Evolutionary conservation across 2,113 vertebrate species (phyloP), one percentile per base, ranked within the genome.

Genomic region (Clupea harengus): DNA sequence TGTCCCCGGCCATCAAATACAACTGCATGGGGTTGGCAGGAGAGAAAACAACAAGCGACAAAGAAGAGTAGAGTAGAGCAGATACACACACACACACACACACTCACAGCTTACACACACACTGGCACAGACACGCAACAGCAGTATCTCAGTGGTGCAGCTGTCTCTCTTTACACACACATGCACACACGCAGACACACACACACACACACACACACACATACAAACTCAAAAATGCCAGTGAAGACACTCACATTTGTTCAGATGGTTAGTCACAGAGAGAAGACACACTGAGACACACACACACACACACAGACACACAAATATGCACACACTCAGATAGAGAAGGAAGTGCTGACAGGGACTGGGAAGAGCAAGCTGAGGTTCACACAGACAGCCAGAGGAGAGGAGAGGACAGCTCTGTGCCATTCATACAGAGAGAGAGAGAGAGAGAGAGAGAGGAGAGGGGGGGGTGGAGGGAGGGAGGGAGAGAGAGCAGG

Each of bases 1-100:
- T 97, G 95, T 97, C 97, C 94, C 94, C 93, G 93, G 97, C 96
- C 93, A 96, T 97, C 96, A 97, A 97, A 97, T 97, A 98, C 95
- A 97, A 96, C 98, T 98, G 96, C 93, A 95, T 95, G 95, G 96
- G 72, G 89, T 91, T 92, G 89, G 95, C 95, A 89, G 93, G 94
- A 93, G 94, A 96, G 92, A 95, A 92, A 88, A 93, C 45, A 84
- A 93, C 86, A 67, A 67, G 39, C 39, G 1, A 32, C 72, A 94
- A 96, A 95, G 94, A 96, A 93, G 93, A 93, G 22, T 92, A 90
- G 91, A 89, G 87, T 90, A 94, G 92, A 94, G 91, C 91, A 92
- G 90, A 93, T 84, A 91, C 86, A 94, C 87, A 94, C 82, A 87
- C 87, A 94, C 81, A 87, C 39, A 39, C 39, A 39, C 39, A 39